A percentile compares a stretch with the other conserved stretches of the same genome.
phyloP scores from a whole-genome alignment of 2,888 invertebrate genomes.

The Schrankia costaestrigalis region DNA sequence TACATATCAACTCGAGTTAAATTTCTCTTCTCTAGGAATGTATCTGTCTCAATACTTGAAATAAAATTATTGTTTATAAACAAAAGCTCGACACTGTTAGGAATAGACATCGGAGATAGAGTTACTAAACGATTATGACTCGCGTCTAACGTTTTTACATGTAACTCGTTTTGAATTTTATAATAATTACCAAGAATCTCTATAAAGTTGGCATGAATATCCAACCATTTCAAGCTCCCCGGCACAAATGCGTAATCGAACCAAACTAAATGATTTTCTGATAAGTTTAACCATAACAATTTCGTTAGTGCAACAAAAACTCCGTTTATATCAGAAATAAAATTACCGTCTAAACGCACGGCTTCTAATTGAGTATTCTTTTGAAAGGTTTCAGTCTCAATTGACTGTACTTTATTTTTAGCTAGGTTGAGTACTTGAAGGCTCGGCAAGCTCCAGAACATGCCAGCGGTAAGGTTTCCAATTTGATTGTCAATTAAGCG shows the following conservation, averaged over 20 bases:
- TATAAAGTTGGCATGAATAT: conserved; percentile 94
- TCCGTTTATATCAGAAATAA: conserved; percentile 93
- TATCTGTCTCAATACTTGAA: conserved; percentile 88
- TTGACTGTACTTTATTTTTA: conserved; percentile 92
- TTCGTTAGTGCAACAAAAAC: conserved; percentile 91
- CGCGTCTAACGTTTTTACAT: conserved; percentile 91
- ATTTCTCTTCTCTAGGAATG: conserved; percentile 91
- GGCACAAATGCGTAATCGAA: conserved; percentile 96
- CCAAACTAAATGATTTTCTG: conserved; percentile 94
- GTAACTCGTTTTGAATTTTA: conserved; percentile 88
- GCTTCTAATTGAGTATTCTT: conserved; percentile 91
- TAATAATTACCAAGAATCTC: conserved; percentile 93
- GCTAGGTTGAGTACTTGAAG: conserved; percentile 93
- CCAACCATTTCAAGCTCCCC: conserved; percentile 92
- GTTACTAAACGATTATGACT: conserved; percentile 93
- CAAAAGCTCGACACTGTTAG: conserved; percentile 91
- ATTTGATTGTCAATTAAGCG: conserved; percentile 95
- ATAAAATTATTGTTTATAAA: conserved; percentile 95
- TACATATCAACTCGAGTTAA: conserved; percentile 94
- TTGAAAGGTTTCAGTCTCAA: conserved; percentile 92
- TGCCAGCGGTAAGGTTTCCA: conserved; percentile 91
- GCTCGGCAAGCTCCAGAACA: conserved; percentile 91
- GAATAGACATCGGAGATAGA: conserved; percentile 89
- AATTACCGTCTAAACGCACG: conserved; percentile 92
- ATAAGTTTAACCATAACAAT: conserved; percentile 92